Percentiles rank a stretch among this genome's conserved stretches.
phyloP scores from a whole-genome alignment of 2,888 invertebrate species.

The Panzeria rudis region DNA sequence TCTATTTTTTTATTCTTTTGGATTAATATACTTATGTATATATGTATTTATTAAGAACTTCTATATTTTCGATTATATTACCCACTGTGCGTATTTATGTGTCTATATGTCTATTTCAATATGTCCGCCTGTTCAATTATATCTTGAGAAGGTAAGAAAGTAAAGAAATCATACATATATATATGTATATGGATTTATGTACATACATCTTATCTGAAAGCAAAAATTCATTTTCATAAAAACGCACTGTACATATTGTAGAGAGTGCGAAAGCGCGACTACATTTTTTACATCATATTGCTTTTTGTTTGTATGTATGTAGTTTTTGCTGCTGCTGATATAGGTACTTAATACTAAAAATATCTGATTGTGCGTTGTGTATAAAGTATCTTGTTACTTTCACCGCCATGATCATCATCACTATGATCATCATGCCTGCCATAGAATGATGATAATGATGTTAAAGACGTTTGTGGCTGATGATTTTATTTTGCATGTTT shows the following conservation, averaged over 20 bases:
- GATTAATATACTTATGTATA: too few relatives aligned
- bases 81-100: constrained; percentile 26
- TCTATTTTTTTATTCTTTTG: too few relatives aligned
- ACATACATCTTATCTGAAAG: constrained; percentile 64
- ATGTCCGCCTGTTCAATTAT: constrained; percentile 37
- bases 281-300: constrained; percentile 40
- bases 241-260: constrained; percentile 72
- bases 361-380: constrained; percentile 65
- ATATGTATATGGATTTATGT: constrained; percentile 2
- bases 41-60: constrained; percentile 1
- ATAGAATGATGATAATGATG: constrained; percentile 40
- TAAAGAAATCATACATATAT: background rate
- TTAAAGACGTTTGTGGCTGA: constrained; percentile 44
- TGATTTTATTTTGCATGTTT: constrained; percentile 45
- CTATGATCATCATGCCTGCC: constrained; percentile 29
- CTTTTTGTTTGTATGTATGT: constrained; percentile 36
- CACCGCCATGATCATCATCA: constrained; percentile 65
- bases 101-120: background rate
- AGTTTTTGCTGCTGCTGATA: constrained; percentile 45
- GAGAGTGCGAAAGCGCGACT: constrained; percentile 56
- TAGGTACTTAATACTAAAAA: constrained; percentile 69
- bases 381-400: constrained; percentile 75
- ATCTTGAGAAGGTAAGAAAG: constrained; percentile 54
- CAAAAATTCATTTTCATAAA: constrained; percentile 70
- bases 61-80: background rate